These are phyloP conservation scores for Scatophagus argus DNA, from an alignment of 2,113 vertebrate genomes.

Conservation along the genomic window DNA sequence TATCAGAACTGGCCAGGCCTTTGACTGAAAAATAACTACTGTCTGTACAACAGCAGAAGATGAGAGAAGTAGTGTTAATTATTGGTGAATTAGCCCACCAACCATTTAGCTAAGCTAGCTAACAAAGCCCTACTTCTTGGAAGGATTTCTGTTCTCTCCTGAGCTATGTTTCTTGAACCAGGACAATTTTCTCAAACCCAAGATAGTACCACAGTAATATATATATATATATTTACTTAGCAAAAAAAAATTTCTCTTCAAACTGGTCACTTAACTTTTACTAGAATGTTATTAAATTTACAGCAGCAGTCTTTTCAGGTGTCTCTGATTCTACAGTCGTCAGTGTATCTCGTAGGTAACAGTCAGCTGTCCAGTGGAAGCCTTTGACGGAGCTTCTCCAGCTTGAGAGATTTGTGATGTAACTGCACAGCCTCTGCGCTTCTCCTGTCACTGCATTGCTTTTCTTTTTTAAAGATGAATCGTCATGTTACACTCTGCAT, in stretches of 20 bases:
- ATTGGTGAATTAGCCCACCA: constrained; percentile 3
- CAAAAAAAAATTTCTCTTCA: neutral
- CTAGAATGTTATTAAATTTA: neutral
- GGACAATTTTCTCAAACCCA: neutral
- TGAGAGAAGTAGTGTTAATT: neutral
- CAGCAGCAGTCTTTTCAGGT: neutral
- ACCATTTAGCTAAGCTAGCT: constrained; percentile 7
- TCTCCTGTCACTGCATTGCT: neutral
- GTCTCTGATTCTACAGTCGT: neutral
- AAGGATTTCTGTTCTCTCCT: neutral
- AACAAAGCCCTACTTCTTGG: neutral
- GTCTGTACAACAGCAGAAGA: neutral
- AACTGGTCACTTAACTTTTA: neutral
- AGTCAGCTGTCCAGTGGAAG: neutral
- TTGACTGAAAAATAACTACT: neutral
- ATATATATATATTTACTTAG: no score
- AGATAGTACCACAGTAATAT: neutral
- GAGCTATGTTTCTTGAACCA: neutral
- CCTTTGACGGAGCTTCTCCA: neutral
- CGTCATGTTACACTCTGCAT: neutral
- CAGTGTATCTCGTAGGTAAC: no score
- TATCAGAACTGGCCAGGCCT: neutral
- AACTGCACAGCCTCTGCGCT: constrained; percentile 1
- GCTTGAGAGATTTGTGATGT: neutral
- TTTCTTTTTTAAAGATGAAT: no score